Conservation (phyloP, 2,113 vertebrate species). For the Carlito syrichta region DNA sequence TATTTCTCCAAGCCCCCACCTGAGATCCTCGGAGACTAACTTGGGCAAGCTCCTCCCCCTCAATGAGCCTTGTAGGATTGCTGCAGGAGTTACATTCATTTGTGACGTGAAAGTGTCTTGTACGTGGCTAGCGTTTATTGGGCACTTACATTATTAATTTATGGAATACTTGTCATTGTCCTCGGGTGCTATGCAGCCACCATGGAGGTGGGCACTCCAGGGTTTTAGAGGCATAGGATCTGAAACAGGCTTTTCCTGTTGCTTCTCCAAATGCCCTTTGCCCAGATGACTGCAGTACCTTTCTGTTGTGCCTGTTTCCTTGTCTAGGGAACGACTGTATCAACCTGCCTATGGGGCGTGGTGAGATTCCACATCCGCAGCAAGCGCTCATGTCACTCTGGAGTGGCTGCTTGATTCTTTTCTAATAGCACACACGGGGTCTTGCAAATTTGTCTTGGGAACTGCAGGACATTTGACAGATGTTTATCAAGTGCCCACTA, state of each 20-base stretch:
- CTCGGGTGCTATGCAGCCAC: neutral
- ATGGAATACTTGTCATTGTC: neutral
- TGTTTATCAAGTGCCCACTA: neutral
- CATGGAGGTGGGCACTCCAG: neutral
- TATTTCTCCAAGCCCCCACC: neutral
- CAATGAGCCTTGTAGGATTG: neutral
- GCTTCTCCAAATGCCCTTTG: neutral
- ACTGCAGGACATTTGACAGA: neutral
- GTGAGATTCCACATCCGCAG: neutral
- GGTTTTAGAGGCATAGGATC: neutral
- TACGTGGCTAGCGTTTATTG: neutral
- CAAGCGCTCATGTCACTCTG: fast-evolving
- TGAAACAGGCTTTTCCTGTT: neutral
- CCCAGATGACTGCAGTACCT: neutral
- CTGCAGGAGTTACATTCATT: neutral
- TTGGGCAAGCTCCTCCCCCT: neutral
- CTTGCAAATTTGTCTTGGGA: neutral
- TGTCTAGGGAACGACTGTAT: neutral
- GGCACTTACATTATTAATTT: neutral
- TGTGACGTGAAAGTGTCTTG: neutral
- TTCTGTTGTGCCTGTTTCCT: neutral
- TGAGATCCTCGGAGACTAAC: neutral
- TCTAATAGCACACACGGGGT: neutral
- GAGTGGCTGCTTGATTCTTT: neutral
- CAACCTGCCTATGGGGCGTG: neutral